Conservation (phyloP, 2,113 vertebrate genomes). For the Mungos mungo region DNA sequence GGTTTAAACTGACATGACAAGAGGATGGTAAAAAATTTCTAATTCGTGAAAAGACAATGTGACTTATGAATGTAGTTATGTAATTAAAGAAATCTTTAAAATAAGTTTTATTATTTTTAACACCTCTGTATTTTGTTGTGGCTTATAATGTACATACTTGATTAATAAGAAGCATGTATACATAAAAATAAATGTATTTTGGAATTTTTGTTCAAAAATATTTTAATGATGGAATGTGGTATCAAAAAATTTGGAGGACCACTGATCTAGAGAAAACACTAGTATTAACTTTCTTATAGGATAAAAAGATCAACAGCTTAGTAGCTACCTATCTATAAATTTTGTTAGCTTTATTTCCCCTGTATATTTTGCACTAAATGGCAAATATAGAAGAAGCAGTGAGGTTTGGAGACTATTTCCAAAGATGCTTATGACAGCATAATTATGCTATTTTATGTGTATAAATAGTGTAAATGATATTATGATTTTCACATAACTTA, state of each 20-base stretch:
- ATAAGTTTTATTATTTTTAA: not conserved
- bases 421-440: not conserved
- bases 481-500: not conserved
- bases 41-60: not conserved
- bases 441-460: not conserved
- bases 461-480: not conserved
- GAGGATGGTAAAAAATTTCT: not conserved
- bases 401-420: not conserved
- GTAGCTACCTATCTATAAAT: not conserved
- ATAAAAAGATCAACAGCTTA: not conserved
- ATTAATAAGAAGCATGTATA: not conserved
- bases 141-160: not conserved
- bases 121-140: not conserved
- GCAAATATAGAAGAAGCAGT: not conserved
- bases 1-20: not conserved
- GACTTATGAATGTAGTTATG: not conserved
- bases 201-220: not conserved
- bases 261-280: not conserved
- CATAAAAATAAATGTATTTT: not conserved
- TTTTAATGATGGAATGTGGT: not conserved
- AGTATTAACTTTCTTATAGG: not conserved
- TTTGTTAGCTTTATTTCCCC: not conserved
- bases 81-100: not conserved
- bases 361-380: not conserved
- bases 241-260: not conserved